phyloP scores from a whole-genome alignment of 1,140 invertebrate species.

The Linepithema humile region DNA sequence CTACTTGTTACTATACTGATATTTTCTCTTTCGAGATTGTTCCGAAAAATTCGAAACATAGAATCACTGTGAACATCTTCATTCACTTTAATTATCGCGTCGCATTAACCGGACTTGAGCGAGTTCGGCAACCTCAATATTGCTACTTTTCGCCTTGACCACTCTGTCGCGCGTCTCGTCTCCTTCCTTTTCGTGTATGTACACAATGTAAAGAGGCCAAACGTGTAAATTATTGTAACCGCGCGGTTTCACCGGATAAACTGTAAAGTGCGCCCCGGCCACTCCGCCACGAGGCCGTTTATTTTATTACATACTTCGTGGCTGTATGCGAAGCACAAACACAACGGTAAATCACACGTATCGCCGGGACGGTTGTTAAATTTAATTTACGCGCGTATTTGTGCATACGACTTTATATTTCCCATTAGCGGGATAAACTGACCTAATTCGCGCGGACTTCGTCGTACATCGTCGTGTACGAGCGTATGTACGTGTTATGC shows the following conservation, averaged over 20 bases:
- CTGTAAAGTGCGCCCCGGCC: constrained; percentile 50
- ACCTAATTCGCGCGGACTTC: constrained; percentile 76
- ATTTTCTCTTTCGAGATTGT: background rate
- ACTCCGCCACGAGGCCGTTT: constrained; percentile 53
- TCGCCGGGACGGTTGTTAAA: constrained; percentile 76
- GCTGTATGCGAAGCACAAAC: constrained; percentile 78
- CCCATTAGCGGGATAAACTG: constrained; percentile 82
- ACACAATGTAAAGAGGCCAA: constrained; percentile 62
- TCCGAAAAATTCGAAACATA: background rate
- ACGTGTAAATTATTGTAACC: constrained; percentile 70
- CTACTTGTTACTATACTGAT: no score
- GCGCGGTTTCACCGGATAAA: constrained; percentile 42
- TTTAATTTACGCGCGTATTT: constrained; percentile 81
- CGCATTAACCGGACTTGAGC: background rate
- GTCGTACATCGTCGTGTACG: background rate
- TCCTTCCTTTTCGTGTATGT: constrained; percentile 27
- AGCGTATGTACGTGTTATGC: background rate
- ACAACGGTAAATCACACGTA: constrained; percentile 80
- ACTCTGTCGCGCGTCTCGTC: background rate
- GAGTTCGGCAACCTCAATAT: constrained; percentile 36
- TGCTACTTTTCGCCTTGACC: background rate
- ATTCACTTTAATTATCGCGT: constrained; percentile 37
- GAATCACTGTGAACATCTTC: no score
- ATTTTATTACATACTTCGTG: constrained; percentile 78
- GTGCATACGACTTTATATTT: constrained; percentile 81